Conservation (phyloP, 2,888 invertebrate genomes). For the Tortrix viridana region DNA sequence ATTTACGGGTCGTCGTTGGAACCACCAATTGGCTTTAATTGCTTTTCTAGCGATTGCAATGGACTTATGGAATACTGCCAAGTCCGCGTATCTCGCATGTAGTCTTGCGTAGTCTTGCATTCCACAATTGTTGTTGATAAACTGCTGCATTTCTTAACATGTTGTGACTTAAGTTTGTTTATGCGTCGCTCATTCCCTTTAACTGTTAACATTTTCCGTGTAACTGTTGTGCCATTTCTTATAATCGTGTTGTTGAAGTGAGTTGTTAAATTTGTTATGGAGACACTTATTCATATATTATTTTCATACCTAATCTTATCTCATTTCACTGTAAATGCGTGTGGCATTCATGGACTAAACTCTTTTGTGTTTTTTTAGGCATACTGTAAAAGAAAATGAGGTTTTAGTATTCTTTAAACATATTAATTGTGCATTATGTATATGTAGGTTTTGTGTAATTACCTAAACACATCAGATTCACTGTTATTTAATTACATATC, state of each 20-base stretch:
- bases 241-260: background rate
- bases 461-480: too few species aligned
- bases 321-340: too few species aligned
- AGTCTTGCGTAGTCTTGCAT: constrained; percentile 21
- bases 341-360: too few species aligned
- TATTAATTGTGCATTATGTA: too few species aligned
- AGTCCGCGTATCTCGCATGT: constrained; percentile 54
- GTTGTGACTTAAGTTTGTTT: constrained; percentile 25
- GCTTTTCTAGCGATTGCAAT: constrained; percentile 50
- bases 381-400: too few species aligned
- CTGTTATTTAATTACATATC: too few species aligned
- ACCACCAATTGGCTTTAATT: constrained; percentile 64
- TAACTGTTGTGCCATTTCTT: background rate
- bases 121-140: constrained; percentile 22
- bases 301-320: too few species aligned
- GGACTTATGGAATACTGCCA: constrained; percentile 72
- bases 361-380: too few species aligned
- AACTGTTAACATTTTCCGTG: background rate
- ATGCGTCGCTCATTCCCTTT: background rate
- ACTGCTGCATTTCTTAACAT: constrained; percentile 6
- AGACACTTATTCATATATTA: too few species aligned
- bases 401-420: too few species aligned
- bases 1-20: constrained; percentile 56
- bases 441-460: too few species aligned
- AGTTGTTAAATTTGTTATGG: background rate